phyloP scores from a whole-genome alignment of 2,113 vertebrate genomes.

The Sterna hirundo region DNA sequence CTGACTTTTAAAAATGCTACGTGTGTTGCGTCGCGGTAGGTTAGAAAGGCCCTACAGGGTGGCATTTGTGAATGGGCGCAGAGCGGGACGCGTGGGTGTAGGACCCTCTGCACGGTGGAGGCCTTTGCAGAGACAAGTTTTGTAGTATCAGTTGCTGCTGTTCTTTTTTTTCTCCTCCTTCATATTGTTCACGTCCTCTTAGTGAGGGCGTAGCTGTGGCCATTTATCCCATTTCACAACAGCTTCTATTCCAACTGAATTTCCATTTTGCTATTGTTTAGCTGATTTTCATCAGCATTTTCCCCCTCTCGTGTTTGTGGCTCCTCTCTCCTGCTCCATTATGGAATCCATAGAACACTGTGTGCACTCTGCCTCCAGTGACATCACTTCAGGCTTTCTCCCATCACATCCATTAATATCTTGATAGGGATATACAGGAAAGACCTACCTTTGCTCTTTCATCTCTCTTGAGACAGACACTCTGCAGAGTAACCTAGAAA shows the following conservation, averaged over 20 bases:
- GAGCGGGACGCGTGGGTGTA: neutral
- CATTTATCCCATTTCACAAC: neutral
- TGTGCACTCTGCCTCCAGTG: neutral
- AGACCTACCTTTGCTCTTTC: conserved; percentile 42
- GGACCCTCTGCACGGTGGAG: neutral
- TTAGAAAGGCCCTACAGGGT: neutral
- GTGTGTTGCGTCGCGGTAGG: neutral
- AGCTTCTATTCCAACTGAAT: neutral
- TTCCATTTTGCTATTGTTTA: neutral
- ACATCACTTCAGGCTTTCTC: conserved; percentile 33
- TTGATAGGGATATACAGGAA: conserved; percentile 11
- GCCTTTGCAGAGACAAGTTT: neutral
- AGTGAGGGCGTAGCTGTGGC: neutral
- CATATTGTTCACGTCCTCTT: fast-evolving
- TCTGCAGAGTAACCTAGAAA: conserved; percentile 39
- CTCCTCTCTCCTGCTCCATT: neutral
- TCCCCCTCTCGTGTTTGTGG: neutral
- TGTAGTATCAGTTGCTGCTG: neutral
- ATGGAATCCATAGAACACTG: neutral
- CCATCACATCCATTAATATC: conserved; percentile 32
- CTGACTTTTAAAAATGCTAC: neutral
- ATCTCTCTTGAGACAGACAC: neutral
- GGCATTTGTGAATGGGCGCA: neutral
- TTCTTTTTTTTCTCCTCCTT: neutral
- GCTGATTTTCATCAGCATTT: neutral